Percentiles rank a stretch among this genome's conserved stretches.
Evolutionary conservation across 2,797 vertebrate species (phyloP).

Genomic region (Staurois parvus): DNA sequence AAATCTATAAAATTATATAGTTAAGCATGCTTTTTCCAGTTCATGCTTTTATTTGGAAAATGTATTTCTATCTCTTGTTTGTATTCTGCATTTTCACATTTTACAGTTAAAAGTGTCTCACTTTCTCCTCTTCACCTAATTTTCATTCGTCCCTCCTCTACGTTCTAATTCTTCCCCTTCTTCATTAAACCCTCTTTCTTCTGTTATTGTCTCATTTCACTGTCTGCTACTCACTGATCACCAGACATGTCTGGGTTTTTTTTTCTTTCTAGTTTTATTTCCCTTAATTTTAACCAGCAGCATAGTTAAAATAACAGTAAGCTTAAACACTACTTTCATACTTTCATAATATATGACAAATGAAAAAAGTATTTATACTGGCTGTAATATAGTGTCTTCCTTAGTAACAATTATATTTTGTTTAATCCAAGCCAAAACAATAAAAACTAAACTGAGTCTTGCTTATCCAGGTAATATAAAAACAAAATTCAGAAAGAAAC

Average conservation of each 20-base stretch:
- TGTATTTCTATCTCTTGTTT: too few relatives aligned
- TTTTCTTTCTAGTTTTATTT: neutral
- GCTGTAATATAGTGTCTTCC: neutral
- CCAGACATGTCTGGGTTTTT: neutral
- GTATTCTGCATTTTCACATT: too few relatives aligned
- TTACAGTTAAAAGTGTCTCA: too few relatives aligned
- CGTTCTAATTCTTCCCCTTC: neutral
- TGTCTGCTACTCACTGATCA: neutral
- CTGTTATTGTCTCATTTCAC: neutral
- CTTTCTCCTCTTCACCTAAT: neutral
- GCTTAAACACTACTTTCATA: neutral
- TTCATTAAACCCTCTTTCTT: too few relatives aligned
- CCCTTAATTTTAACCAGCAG: neutral
- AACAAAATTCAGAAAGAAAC: too few relatives aligned
- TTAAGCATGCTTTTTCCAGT: too few relatives aligned
- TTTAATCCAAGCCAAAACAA: too few relatives aligned
- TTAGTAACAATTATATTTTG: neutral
- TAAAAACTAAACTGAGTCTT: too few relatives aligned
- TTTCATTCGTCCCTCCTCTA: neutral
- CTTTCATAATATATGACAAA: conserved; percentile 18
- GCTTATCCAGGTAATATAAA: too few relatives aligned
- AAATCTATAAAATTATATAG: too few relatives aligned
- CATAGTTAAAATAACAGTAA: neutral
- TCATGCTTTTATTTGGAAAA: too few relatives aligned
- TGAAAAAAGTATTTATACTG: conserved; percentile 11